Percentiles rank a stretch among this genome's conserved stretches.
phyloP scores from a whole-genome alignment of 2,797 vertebrate genomes.

The Ctenopoma multispine region DNA sequence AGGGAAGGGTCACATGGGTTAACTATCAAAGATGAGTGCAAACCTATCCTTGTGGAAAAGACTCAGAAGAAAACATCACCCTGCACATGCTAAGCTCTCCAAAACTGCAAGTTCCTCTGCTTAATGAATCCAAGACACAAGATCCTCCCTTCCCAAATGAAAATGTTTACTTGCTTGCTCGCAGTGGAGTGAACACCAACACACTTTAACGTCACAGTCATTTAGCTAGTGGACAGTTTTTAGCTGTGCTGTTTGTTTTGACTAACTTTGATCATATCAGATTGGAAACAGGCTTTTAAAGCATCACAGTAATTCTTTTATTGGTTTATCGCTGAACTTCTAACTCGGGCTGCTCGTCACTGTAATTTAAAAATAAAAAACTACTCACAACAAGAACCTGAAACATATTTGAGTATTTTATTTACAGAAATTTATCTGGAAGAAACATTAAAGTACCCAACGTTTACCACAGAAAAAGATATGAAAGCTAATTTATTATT shows the following conservation, averaged over 20 bases:
- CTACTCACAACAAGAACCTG: slow-evolving; percentile 14
- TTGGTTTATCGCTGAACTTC: slow-evolving; percentile 19
- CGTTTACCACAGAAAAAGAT: slow-evolving; percentile 74
- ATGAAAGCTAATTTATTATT: slow-evolving; percentile 75
- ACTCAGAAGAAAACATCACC: slow-evolving; percentile 83
- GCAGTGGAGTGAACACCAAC: slow-evolving; percentile 59
- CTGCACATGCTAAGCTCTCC: slow-evolving; percentile 82
- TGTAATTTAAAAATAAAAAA: slow-evolving; percentile 24
- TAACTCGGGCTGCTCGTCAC: slow-evolving; percentile 4
- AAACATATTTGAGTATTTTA: slow-evolving; percentile 59
- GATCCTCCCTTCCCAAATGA: slow-evolving; percentile 49
- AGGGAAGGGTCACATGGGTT: slow-evolving; percentile 82
- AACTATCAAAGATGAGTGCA: slow-evolving; percentile 90
- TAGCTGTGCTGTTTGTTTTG: slow-evolving; percentile 18
- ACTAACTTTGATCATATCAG: slow-evolving; percentile 20
- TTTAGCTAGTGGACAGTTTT: slow-evolving; percentile 31
- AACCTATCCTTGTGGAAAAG: slow-evolving; percentile 87
- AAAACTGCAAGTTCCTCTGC: slow-evolving; percentile 83
- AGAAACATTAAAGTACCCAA: slow-evolving; percentile 62
- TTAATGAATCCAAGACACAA: slow-evolving; percentile 88
- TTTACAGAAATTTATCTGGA: slow-evolving; percentile 65
- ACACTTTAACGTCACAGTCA: slow-evolving; percentile 51
- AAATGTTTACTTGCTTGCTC: slow-evolving; percentile 32
- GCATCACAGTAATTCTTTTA: slow-evolving; percentile 23
- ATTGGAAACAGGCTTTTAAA: slow-evolving; percentile 30